Percentiles rank a stretch among this genome's conserved stretches.
Evolutionary conservation across 2,888 invertebrate genomes (phyloP).

Genomic region (Syrista parreyssii): DNA sequence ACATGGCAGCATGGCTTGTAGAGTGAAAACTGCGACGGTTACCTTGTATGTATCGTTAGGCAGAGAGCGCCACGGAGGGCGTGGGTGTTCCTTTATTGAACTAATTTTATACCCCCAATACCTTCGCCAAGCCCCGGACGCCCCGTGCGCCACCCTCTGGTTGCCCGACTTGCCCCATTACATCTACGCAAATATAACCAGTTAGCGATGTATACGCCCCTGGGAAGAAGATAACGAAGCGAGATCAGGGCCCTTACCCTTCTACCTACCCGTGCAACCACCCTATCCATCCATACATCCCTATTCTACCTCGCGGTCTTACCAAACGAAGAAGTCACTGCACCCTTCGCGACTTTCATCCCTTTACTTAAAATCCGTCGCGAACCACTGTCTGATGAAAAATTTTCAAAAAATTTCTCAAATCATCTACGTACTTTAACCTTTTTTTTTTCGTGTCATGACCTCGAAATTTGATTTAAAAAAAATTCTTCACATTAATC

Average conservation of each 20-base stretch:
- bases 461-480: too few relatives aligned
- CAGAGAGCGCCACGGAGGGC: constrained; percentile 42
- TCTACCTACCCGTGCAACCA: not conserved
- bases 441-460: too few relatives aligned
- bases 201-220: constrained; percentile 33
- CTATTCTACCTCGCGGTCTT: not conserved
- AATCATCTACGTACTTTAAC: too few relatives aligned
- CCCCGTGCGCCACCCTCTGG: constrained; percentile 23
- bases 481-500: too few relatives aligned
- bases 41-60: constrained; percentile 15
- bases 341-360: too few relatives aligned
- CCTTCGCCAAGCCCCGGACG: constrained; percentile 31
- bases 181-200: constrained; percentile 56
- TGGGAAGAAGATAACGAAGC: constrained; percentile 8
- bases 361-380: too few relatives aligned
- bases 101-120: constrained; percentile 53
- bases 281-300: not conserved
- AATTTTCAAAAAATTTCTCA: too few relatives aligned
- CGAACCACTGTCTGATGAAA: too few relatives aligned
- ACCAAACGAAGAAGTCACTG: not conserved
- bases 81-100: constrained; percentile 61
- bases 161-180: constrained; percentile 56
- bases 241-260: not conserved
- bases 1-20: not conserved
- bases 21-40: not conserved